phyloP scores from a whole-genome alignment of 2,113 vertebrate genomes.

The human region GRCh38 chr11:32818501-32819000 shows the following conservation, averaged over 20 bases:
- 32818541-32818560: not conserved
- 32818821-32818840: not conserved
- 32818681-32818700: not conserved
- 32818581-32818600: not conserved
- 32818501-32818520: not conserved
- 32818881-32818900: not conserved
- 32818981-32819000: not conserved
- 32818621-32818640: not conserved
- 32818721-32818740: not conserved
- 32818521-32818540: not conserved
- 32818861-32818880: not conserved
- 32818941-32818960: not conserved
- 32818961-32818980: constrained; percentile 1
- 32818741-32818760: not conserved
- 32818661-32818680: not conserved
- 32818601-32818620: not conserved
- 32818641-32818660: not conserved
- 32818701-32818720: not conserved
- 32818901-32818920: not conserved
- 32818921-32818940: not conserved
- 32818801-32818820: not conserved
- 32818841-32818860: not conserved
- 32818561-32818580: constrained; percentile 2
- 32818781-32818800: not conserved
- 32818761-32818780: not conserved